Conservation (phyloP, 2,113 vertebrate species). For the Lepus europaeus region DNA sequence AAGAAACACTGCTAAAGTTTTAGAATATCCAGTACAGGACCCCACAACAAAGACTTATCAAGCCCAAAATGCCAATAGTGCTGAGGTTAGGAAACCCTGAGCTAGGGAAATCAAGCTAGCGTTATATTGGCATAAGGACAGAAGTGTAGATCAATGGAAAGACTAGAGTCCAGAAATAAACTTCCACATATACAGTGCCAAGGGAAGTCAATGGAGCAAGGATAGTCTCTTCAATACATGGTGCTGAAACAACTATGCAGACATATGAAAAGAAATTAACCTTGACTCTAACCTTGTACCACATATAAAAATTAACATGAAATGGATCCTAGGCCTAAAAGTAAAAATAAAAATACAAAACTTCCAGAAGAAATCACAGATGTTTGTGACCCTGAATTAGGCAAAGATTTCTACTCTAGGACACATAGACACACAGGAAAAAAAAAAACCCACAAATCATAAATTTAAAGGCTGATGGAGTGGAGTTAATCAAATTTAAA, state of each 20-base stretch:
- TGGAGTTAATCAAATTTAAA: neutral
- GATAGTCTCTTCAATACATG: neutral
- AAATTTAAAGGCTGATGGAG: conserved; percentile 37
- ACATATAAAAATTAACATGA: conserved; percentile 31
- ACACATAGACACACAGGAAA: neutral
- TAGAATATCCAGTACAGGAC: neutral
- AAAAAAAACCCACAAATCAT: neutral
- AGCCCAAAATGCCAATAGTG: neutral
- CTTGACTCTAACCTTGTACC: neutral
- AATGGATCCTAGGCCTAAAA: neutral
- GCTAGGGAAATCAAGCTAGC: conserved; percentile 8
- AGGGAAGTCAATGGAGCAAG: neutral
- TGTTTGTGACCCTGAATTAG: neutral
- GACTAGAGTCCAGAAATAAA: conserved; percentile 26
- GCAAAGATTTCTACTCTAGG: conserved; percentile 1
- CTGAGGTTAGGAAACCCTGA: neutral
- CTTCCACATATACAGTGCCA: neutral
- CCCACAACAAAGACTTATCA: neutral
- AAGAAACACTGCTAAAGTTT: neutral
- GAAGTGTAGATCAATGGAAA: neutral
- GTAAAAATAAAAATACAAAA: conserved; percentile 44
- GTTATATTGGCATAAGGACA: neutral
- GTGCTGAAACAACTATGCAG: neutral
- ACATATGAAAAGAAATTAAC: neutral
- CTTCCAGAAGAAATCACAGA: conserved; percentile 24